These are phyloP conservation scores for Agrotis puta DNA, from an alignment of 2,888 invertebrate species.

Conservation along the genomic window DNA sequence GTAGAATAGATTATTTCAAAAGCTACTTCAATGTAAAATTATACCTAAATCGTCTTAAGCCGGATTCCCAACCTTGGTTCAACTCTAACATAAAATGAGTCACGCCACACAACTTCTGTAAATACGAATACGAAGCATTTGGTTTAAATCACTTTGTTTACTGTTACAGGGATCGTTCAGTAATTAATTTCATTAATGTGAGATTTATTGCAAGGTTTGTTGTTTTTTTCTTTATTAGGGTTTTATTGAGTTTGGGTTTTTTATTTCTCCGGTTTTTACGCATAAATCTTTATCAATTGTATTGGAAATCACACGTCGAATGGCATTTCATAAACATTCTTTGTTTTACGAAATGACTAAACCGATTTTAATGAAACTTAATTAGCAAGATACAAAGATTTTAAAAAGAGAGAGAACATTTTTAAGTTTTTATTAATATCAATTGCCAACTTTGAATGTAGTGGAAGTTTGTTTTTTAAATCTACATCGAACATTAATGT, in stretches of 20 bases:
- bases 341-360: no score
- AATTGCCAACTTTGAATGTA: no score
- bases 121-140: constrained; percentile 43
- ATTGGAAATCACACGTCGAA: not conserved
- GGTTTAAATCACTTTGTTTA: constrained; percentile 56
- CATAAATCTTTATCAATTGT: not conserved
- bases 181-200: constrained; percentile 34
- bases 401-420: no score
- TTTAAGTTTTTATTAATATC: no score
- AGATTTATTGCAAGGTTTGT: constrained; percentile 14
- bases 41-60: not conserved
- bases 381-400: no score
- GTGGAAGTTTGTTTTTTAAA: no score
- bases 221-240: not conserved
- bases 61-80: not conserved
- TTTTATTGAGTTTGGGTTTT: not conserved
- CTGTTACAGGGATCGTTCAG: constrained; percentile 4
- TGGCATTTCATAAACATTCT: no score
- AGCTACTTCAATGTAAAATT: not conserved
- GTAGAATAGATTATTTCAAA: no score
- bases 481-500: no score
- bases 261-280: no score
- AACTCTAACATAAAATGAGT: constrained; percentile 42
- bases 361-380: no score
- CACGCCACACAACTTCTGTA: constrained; percentile 21